Conservation (phyloP, 2,797 vertebrate genomes). For the Karalla daura region DNA sequence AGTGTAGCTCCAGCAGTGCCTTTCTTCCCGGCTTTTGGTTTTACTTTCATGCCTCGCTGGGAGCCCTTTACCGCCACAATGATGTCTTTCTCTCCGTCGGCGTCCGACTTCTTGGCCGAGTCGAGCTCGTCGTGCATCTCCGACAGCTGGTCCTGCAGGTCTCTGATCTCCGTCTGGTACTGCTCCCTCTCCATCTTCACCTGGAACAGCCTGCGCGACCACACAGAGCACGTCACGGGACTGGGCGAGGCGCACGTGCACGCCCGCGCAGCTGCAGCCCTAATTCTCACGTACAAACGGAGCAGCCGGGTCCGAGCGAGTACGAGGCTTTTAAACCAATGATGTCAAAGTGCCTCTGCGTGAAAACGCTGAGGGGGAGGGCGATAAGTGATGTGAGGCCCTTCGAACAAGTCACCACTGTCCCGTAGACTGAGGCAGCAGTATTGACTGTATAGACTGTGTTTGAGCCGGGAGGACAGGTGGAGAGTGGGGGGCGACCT, state of each 20-base stretch:
- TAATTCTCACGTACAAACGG: conserved; percentile 54
- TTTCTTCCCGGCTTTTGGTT: too few relatives aligned
- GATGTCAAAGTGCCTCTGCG: conserved; percentile 42
- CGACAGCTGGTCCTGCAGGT: conserved; percentile 97
- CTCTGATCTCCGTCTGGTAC: conserved; percentile 95
- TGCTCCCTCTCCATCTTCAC: conserved; percentile 97
- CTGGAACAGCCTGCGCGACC: conserved; percentile 90
- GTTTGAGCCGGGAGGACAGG: conserved; percentile 7
- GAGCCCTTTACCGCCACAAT: conserved; percentile 90
- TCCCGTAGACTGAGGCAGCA: conserved; percentile 9
- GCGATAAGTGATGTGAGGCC: conserved; percentile 48
- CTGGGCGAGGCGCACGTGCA: conserved; percentile 20
- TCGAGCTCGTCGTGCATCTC: conserved; percentile 99
- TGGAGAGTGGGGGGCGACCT: not conserved
- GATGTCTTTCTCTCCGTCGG: conserved; percentile 87
- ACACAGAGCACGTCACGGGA: conserved; percentile 25
- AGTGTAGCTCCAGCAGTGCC: too few relatives aligned
- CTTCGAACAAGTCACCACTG: conserved; percentile 35
- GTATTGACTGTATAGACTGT: too few relatives aligned
- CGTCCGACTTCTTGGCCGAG: conserved; percentile 83
- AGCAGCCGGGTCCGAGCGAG: conserved; percentile 46
- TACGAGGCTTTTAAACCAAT: conserved; percentile 51
- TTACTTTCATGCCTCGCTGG: too few relatives aligned
- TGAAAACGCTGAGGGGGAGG: conserved; percentile 13
- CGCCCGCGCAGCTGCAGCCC: conserved; percentile 41